Evolutionary conservation across 2,113 vertebrate species (phyloP), one percentile per base, ranked within the genome.

Genomic region (Malaclemys terrapin): DNA sequence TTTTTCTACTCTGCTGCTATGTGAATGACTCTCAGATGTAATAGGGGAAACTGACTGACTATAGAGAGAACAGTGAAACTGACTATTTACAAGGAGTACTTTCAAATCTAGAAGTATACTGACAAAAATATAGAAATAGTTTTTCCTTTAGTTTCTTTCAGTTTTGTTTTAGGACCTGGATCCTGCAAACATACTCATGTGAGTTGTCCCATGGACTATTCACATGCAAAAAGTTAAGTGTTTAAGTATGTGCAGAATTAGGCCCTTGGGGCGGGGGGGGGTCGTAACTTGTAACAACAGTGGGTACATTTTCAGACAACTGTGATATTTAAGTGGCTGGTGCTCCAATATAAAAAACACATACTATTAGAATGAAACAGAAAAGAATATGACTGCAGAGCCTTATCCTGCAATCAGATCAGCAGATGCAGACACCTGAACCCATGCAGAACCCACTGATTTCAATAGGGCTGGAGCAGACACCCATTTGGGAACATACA

Each of bases 361-460:
- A 53, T 42, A 8, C 5, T 27, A 25, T 29, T 10, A 38, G 50
- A 65, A 75, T 0, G 25, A 20, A 75, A 29, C 52, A 87, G 91
- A 79, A 56, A 50, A 84, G 19, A 82, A 31, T 29, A 22, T 0
- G 52, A 38, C 52, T 47, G 52, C 52, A 53, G 52, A 53, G 22
- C 9, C 54, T 56, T 56, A 24, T 57, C 27, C 25, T 29, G 56
- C 25, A 57, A 27, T 29, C 25, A 57, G 56, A 57, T 57, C 25
- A 57, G 24, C 10, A 57, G 56, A 57, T 57, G 56, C 56, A 57
- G 56, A 27, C 10, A 25, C 56, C 25, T 12, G 56, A 57, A 10
- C 56, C 56, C 25, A 57, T 29, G 25, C 54, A 29, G 35, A 80
- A 2, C 1, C 1, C 14, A 2, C 0, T 0, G 29, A 22, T 85